Evolutionary conservation across 2,113 vertebrate species (phyloP), one percentile per base, ranked within the genome.

Genomic region (Amphilophus citrinellus): DNA sequence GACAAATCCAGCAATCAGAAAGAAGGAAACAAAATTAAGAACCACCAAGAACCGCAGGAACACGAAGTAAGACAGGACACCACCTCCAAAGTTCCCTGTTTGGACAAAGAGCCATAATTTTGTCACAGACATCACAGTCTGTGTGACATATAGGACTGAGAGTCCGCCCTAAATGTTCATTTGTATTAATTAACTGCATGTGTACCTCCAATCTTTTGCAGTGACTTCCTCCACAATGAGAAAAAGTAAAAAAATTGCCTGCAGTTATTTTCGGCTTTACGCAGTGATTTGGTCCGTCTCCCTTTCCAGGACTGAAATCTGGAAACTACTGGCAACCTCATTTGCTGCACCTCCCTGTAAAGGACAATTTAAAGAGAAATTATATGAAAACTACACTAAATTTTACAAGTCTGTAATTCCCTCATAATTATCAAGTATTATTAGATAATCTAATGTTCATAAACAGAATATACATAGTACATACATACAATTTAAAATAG

Each of bases 51-150:
- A 98, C 5, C 96, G 93, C 75, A 98, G 93, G 77, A 98, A 97
- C 24, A 95, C 78, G 86, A 98, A 98, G 88, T 97, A 98, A 50
- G 97, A 97, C 84, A 95, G 90, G 13, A 97, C 97, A 10, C 97
- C 97, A 1, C 96, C 96, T 14, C 97, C 97, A 59, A 97, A 98
- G 84, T 98, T 96, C 3, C 97, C 97, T 98, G 88, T 30, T n/a
- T 63, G 77, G 13, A 68, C 10, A 80, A 53, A 80, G 10, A 27
- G 0, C 35, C 17, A 39, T 1, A 6, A 10, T 22, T 75, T 44
- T 7, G 61, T 58, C 32, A 42, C 2, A 3, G 6, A 15, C 24
- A 57, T 1, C 22, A 7, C 17, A 56, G 50, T 73, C 53, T 10
- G 20, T n/a, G 5, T 61, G 10, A 73, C 13, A 3, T 24, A 6